Evolutionary conservation across 2,797 vertebrate species (phyloP).

Genomic region (Alfaro cultratus): DNA sequence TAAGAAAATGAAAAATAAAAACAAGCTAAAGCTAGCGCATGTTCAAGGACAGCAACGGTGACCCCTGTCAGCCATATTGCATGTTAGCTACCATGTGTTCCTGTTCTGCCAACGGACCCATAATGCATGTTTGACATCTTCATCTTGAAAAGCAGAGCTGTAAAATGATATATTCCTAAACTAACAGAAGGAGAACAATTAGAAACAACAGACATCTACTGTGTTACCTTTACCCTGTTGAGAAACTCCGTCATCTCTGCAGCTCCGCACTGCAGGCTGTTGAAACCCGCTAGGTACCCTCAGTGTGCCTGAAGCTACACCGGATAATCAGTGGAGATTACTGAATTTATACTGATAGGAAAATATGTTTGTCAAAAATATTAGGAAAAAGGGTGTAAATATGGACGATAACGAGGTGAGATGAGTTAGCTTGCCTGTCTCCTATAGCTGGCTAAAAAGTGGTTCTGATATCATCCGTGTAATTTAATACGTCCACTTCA

Average conservation of each 20-base stretch:
- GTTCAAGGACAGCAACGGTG: slow-evolving; percentile 68
- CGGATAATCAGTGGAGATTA: slow-evolving; percentile 36
- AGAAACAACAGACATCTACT: slow-evolving; percentile 31
- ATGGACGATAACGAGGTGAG: not conserved
- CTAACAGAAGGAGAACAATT: slow-evolving; percentile 27
- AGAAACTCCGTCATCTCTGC: slow-evolving; percentile 27
- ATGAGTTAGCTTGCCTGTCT: not conserved
- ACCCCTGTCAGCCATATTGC: slow-evolving; percentile 48
- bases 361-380: not conserved
- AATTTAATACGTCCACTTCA: not conserved
- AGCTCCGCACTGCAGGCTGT: slow-evolving; percentile 15
- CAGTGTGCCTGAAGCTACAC: slow-evolving; percentile 63
- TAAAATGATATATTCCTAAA: slow-evolving; percentile 18
- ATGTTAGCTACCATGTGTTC: slow-evolving; percentile 48
- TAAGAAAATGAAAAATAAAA: slow-evolving; percentile 62
- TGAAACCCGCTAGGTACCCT: slow-evolving; percentile 32
- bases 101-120: slow-evolving; percentile 32
- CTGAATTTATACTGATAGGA: slow-evolving; percentile 2
- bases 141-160: slow-evolving; percentile 29
- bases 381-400: not conserved
- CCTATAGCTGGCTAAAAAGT: slow-evolving; percentile 33
- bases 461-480: slow-evolving; percentile 1
- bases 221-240: slow-evolving; percentile 56
- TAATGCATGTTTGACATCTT: slow-evolving; percentile 37
- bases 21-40: slow-evolving; percentile 71